phyloP scores from a whole-genome alignment of 2,888 invertebrate genomes.

The Myathropa florea region DNA sequence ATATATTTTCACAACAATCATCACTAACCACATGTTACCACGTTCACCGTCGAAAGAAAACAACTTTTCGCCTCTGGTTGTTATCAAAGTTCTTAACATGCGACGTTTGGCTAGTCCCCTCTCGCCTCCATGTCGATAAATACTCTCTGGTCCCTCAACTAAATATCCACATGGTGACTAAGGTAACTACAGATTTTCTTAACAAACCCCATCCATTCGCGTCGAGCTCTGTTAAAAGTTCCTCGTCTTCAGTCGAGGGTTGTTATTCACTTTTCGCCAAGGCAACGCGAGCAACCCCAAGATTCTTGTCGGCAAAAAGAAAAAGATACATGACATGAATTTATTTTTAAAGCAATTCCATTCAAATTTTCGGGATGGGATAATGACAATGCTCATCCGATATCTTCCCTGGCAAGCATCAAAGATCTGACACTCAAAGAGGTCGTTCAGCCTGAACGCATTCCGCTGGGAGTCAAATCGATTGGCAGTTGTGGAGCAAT shows the following conservation, averaged over 20 bases:
- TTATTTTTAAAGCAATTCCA: neutral
- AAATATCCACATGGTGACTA: neutral
- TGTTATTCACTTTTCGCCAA: slow-evolving; percentile 26
- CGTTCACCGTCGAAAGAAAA: neutral
- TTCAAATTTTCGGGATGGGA: neutral
- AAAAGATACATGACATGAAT: neutral
- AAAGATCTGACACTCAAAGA: neutral
- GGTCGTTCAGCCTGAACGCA: neutral
- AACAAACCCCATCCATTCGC: neutral
- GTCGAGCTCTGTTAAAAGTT: neutral
- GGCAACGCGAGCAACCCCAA: slow-evolving; percentile 9
- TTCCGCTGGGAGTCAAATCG: neutral
- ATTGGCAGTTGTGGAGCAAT: neutral
- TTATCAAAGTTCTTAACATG: neutral
- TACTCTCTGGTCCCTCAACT: neutral
- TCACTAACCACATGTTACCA: neutral
- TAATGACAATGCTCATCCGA: neutral
- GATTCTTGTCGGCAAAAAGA: neutral
- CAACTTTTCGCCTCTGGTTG: neutral
- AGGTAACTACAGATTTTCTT: neutral
- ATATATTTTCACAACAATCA: neutral
- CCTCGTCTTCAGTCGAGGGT: neutral
- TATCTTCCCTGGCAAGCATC: neutral
- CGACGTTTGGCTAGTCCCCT: neutral
- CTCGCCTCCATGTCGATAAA: too few relatives aligned